Evolutionary conservation across 2,113 vertebrate species (phyloP), one percentile per base, ranked within the genome.

Genomic region (Grus americana): DNA sequence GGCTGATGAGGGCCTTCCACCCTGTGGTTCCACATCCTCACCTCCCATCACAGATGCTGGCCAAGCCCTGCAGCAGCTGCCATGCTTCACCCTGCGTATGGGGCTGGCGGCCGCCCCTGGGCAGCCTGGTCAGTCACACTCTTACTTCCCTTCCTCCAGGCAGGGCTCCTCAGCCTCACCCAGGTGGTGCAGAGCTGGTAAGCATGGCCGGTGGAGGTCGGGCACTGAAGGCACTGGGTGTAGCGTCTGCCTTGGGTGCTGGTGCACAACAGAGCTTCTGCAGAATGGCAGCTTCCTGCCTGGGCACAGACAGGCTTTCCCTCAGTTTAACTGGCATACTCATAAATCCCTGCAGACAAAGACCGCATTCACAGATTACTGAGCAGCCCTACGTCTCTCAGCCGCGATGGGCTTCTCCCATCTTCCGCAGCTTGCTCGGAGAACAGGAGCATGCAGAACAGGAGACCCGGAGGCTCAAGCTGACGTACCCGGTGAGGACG

Each of bases 141-240:
- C n/a, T 13, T 8, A 3, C 23, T 11, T 24, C 32, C 24, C 57
- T 32, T 47, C 66, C 38, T 83, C 79, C 52, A 21, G n/a, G 44
- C 21, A 38, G 11, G 6, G 46, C 36, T 78, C n/a, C 57, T 55
- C 26, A 6, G 22, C 66, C 63, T 84, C 63, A 15, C n/a, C n/a
- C 2, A 0, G 16, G 38, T 36, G 2, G 1, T 2, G 3, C 2
- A 1, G 23, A 32, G 40, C 54, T 0, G 5, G 15, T 10, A 20
- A 63, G 22, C 12, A 2, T 1, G 1, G 58, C 74, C 1, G 2
- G n/a, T 15, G n/a, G 52, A 27, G 49, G 32, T 16, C 1, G 6
- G 32, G 19, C 30, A 5, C 15, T 7, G 2, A 24, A 32, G 50
- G 20, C 52, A 23, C 26, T 8, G 1, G 34, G 76, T 12, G 2